These are phyloP conservation scores for Pyrrhia umbra DNA, from an alignment of 2,888 invertebrate species.

Conservation along the genomic window DNA sequence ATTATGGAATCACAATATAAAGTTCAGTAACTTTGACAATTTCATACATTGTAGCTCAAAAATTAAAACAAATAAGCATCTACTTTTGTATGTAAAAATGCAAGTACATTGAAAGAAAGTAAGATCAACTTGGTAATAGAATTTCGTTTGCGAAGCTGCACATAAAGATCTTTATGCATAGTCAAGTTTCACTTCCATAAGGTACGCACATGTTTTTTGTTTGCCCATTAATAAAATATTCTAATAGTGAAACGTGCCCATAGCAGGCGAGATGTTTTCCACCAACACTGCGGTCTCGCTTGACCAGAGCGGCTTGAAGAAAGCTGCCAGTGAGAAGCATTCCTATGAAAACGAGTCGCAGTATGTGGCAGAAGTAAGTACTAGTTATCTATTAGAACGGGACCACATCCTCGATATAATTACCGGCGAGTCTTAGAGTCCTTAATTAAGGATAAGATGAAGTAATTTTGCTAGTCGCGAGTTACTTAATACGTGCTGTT, in stretches of 20 bases:
- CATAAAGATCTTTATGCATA: constrained; percentile 13
- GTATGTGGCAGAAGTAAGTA: constrained; percentile 28
- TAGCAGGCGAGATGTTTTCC: constrained; percentile 55
- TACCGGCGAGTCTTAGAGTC: constrained; percentile 18
- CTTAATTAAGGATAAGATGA: constrained; percentile 31
- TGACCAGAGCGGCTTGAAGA: constrained; percentile 61
- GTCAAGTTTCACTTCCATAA: constrained; percentile 20
- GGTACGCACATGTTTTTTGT: constrained; percentile 4
- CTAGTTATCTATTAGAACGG: constrained; percentile 52
- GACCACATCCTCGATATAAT: constrained; percentile 50
- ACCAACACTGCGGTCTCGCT: constrained; percentile 52
- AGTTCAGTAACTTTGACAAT: no score
- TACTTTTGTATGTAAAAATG: not conserved
- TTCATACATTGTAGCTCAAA: no score
- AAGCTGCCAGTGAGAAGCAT: constrained; percentile 63
- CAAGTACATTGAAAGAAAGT: constrained; percentile 8
- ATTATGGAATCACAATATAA: no score
- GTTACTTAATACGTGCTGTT: not conserved
- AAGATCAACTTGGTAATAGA: not conserved
- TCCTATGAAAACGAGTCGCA: constrained; percentile 66
- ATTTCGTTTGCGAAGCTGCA: constrained; percentile 3
- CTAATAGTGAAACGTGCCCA: constrained; percentile 59
- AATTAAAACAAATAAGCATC: not conserved
- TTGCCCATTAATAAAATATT: constrained; percentile 40
- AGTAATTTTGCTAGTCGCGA: constrained; percentile 11